Conservation (phyloP, 1,140 invertebrate species). For the Calliopsis andreniformis region DNA sequence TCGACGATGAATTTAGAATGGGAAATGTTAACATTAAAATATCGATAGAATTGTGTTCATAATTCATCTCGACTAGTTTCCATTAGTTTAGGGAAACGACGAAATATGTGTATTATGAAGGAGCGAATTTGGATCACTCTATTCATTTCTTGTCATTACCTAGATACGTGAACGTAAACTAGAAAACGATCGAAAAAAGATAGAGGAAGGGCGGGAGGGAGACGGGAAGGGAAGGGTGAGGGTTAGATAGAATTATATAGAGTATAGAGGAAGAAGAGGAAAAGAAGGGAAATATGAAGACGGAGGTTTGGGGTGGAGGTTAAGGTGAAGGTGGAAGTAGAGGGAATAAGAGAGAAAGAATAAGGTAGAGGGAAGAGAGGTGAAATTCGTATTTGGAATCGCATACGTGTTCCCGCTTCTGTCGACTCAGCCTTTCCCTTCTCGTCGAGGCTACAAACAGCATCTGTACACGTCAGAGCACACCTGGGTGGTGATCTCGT, state of each 20-base stretch:
- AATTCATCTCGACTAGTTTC: too few relatives aligned
- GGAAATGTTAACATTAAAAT: too few relatives aligned
- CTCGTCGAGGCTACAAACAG: conserved; percentile 43
- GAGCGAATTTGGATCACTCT: too few relatives aligned
- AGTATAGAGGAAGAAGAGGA: neutral
- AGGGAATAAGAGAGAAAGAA: too few relatives aligned
- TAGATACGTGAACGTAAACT: too few relatives aligned
- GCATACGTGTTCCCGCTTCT: conserved; percentile 25
- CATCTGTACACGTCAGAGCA: conserved; percentile 59
- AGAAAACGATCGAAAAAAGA: neutral
- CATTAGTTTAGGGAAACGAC: too few relatives aligned
- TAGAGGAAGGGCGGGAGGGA: neutral
- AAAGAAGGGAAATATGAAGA: neutral
- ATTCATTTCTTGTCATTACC: too few relatives aligned
- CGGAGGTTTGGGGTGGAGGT: neutral
- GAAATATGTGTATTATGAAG: too few relatives aligned
- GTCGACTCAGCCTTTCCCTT: conserved; percentile 45
- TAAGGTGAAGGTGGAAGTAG: neutral
- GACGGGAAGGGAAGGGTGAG: neutral
- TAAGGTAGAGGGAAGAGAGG: neutral
- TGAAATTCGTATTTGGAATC: conserved; percentile 32
- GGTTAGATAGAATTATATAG: too few relatives aligned
- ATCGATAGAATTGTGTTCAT: neutral
- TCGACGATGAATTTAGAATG: neutral
- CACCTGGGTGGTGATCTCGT: conserved; percentile 70